These are phyloP conservation scores for Nannoperca australis DNA, from an alignment of 2,797 vertebrate species.

Conservation along the genomic window DNA sequence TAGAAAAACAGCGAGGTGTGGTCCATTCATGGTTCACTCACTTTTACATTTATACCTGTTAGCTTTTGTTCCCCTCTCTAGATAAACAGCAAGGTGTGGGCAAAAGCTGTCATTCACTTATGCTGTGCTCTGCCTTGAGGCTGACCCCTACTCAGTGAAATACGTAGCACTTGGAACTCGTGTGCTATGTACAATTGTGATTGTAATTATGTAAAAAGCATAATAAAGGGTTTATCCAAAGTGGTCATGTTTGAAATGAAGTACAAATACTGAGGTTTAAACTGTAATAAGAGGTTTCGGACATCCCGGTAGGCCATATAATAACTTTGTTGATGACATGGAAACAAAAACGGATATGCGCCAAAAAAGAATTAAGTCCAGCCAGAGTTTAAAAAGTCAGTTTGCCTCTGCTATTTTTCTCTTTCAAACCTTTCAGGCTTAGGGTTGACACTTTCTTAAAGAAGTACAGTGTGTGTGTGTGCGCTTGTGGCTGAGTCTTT, in stretches of 20 bases:
- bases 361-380: constrained; percentile 14
- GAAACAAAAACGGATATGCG: neutral
- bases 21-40: constrained; percentile 59
- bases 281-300: constrained; percentile 7
- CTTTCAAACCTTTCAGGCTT: constrained; percentile 19
- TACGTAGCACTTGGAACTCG: constrained; percentile 1
- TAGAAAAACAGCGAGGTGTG: constrained; percentile 59
- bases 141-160: neutral
- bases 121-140: constrained; percentile 24
- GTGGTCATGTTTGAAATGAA: neutral
- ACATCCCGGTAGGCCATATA: neutral
- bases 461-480: constrained; percentile 1
- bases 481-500: constrained; percentile 34
- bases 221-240: neutral
- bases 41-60: constrained; percentile 58
- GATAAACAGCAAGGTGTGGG: constrained; percentile 57
- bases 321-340: neutral
- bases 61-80: constrained; percentile 58
- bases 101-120: constrained; percentile 43
- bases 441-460: constrained; percentile 21
- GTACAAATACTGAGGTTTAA: neutral
- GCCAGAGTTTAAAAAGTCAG: constrained; percentile 23
- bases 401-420: constrained; percentile 8
- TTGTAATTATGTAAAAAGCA: neutral
- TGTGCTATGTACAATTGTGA: neutral